Evolutionary conservation across 92 coral and sea anemone genomes (phyloP).

Genomic region (Siderastrea siderea): DNA sequence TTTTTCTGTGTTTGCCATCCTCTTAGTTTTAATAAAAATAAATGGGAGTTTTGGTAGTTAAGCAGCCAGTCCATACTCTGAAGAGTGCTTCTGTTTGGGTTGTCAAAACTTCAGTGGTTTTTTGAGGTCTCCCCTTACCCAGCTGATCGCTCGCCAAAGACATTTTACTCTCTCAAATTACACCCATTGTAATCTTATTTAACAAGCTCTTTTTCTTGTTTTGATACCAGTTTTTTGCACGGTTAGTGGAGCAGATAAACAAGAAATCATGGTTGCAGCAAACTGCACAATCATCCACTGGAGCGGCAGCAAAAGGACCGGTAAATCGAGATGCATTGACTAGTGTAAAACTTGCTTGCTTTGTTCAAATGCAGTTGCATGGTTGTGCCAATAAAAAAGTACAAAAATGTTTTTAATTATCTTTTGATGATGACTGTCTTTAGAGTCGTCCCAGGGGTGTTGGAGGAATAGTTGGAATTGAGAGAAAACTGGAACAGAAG

Average conservation of each 20-base stretch:
- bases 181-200: not conserved
- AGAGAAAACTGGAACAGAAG: slow-evolving; percentile 90
- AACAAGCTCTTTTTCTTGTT: not conserved
- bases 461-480: slow-evolving; percentile 97
- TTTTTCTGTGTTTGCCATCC: too few relatives aligned
- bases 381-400: not conserved
- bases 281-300: slow-evolving; percentile 21
- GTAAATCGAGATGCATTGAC: slow-evolving; percentile 34
- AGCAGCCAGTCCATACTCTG: not conserved
- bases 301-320: slow-evolving; percentile 38
- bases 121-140: not conserved
- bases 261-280: slow-evolving; percentile 84
- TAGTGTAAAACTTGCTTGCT: too few relatives aligned
- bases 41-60: too few relatives aligned
- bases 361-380: not conserved
- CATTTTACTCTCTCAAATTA: too few relatives aligned
- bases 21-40: too few relatives aligned
- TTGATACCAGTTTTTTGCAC: slow-evolving; percentile 71
- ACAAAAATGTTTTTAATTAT: not conserved
- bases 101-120: too few relatives aligned
- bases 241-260: slow-evolving; percentile 78
- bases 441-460: slow-evolving; percentile 83
- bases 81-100: not conserved
- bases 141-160: not conserved
- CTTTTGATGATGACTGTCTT: not conserved